phyloP scores from a whole-genome alignment of 1,140 invertebrate genomes.

The Bombus consobrinus region DNA sequence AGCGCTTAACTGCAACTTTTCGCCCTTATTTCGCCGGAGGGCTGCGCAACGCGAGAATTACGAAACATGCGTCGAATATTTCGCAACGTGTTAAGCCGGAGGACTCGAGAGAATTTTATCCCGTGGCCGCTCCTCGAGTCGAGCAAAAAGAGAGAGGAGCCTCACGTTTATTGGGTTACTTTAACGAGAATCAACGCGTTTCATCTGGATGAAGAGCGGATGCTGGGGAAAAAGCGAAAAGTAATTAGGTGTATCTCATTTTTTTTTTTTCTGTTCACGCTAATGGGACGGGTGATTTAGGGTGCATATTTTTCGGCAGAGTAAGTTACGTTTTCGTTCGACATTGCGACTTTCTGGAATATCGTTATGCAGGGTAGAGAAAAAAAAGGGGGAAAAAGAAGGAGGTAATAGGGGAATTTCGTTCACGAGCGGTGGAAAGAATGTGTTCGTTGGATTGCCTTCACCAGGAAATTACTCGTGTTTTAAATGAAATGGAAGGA shows the following conservation, averaged over 20 bases:
- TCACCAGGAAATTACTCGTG: background rate
- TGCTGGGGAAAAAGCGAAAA: background rate
- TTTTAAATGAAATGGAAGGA: background rate
- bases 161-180: constrained; percentile 17
- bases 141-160: background rate
- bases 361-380: background rate
- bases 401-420: background rate
- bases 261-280: background rate
- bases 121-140: background rate
- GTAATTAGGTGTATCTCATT: constrained; percentile 10
- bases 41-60: constrained; percentile 17
- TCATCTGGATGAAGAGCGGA: constrained; percentile 9
- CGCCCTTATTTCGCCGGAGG: constrained; percentile 1
- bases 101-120: constrained; percentile 20
- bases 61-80: constrained; percentile 23
- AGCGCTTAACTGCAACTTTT: constrained; percentile 29
- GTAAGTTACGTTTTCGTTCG: background rate
- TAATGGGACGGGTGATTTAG: background rate
- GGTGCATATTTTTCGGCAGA: background rate
- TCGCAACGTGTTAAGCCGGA: constrained; percentile 4
- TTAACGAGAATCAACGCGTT: constrained; percentile 27
- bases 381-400: background rate
- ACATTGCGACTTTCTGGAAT: background rate
- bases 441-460: constrained; percentile 1
- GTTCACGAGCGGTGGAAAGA: background rate